A percentile compares a stretch with the other conserved stretches of the same genome.
Conservation (phyloP, 2,113 vertebrate species). For the Centrocercus urophasianus region DNA sequence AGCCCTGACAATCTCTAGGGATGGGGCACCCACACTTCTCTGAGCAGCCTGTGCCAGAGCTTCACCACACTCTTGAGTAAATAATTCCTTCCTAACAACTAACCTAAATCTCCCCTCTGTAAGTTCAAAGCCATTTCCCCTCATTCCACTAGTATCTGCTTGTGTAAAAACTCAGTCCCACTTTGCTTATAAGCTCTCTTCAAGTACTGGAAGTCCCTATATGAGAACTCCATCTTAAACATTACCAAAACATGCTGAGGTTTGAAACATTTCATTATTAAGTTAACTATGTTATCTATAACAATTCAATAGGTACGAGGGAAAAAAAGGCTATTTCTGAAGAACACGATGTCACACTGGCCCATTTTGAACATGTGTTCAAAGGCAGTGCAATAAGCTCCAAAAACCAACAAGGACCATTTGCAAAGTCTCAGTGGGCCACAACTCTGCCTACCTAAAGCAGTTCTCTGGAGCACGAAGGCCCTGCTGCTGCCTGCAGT, state of each 20-base stretch:
- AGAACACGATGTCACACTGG: rapidly evolving
- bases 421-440: not conserved
- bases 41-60: too few species aligned
- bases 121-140: too few species aligned
- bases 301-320: not conserved
- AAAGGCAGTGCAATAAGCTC: not conserved
- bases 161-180: too few species aligned
- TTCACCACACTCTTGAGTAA: too few species aligned
- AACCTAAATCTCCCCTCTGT: too few species aligned
- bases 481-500: not conserved
- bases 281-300: not conserved
- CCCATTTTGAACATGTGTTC: not conserved
- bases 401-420: not conserved
- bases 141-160: too few species aligned
- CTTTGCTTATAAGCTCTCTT: too few species aligned
- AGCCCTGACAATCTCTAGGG: too few species aligned
- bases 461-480: not conserved
- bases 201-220: too few species aligned
- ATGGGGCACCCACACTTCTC: too few species aligned
- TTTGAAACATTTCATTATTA: not conserved
- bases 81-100: too few species aligned
- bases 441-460: too few species aligned
- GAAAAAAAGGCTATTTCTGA: not conserved
- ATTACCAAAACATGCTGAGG: not conserved
- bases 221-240: not conserved